A percentile compares a stretch with the other conserved stretches of the same genome.
These are phyloP conservation scores for Polypedilum pembai DNA, from an alignment of 1,140 invertebrate species.

Conservation along the genomic window DNA sequence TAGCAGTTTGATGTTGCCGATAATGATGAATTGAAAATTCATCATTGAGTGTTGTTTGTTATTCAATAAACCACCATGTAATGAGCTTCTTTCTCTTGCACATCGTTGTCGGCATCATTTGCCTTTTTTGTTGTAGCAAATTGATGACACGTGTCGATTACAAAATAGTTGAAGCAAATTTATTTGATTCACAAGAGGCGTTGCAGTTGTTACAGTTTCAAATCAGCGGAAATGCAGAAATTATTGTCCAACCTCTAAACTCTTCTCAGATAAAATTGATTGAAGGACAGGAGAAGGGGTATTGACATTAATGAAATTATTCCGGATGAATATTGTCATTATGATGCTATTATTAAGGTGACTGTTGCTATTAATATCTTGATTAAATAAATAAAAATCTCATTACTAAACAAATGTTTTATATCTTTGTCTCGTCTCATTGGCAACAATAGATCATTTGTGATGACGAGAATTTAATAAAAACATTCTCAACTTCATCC, in stretches of 20 bases:
- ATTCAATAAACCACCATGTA: conserved; percentile 21
- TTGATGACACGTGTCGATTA: conserved; percentile 24
- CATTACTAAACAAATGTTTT: neutral
- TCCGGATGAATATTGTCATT: neutral
- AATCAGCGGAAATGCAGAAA: neutral
- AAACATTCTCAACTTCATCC: neutral
- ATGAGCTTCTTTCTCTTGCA: conserved; percentile 16
- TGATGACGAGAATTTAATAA: neutral
- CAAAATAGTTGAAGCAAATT: neutral
- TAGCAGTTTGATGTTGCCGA: neutral
- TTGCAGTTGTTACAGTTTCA: neutral
- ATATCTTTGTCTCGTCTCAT: neutral
- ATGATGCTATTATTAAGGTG: conserved; percentile 13
- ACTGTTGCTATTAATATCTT: neutral
- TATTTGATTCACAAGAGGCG: neutral
- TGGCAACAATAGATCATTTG: neutral
- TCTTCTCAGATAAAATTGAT: neutral
- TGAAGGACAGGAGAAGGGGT: neutral
- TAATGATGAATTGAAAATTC: neutral
- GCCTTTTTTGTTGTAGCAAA: neutral
- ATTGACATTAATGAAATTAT: conserved; percentile 12
- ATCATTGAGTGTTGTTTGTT: neutral
- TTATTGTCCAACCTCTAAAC: neutral
- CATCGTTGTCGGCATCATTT: neutral
- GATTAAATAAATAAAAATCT: conserved; percentile 26